Evolutionary conservation across 1,140 invertebrate genomes (phyloP).

Genomic region (Ctenoplectra terminalis): DNA sequence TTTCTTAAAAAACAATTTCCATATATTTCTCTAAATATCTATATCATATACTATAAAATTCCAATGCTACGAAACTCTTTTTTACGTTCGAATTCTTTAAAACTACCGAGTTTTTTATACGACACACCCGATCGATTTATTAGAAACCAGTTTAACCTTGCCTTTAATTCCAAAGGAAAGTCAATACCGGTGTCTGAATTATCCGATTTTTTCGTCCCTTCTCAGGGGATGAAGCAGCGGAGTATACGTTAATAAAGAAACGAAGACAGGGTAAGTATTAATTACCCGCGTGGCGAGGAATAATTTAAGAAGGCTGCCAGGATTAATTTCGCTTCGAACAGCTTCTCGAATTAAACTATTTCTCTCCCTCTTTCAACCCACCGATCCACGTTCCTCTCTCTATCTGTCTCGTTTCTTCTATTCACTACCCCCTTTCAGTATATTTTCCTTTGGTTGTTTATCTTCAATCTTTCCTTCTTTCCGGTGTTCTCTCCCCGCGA

Average conservation of each 20-base stretch:
- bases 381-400: neutral
- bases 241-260: slow-evolving; percentile 1
- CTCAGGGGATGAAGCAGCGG: neutral
- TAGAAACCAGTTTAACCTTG: neutral
- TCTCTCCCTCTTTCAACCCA: no score
- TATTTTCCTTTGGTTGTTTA: slow-evolving; percentile 29
- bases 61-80: no score
- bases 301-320: slow-evolving; percentile 43
- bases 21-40: no score
- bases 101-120: no score
- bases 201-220: neutral
- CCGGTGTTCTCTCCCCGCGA: neutral
- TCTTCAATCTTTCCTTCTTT: slow-evolving; percentile 8
- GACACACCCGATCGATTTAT: neutral
- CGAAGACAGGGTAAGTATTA: slow-evolving; percentile 50
- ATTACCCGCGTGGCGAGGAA: slow-evolving; percentile 40
- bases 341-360: slow-evolving; percentile 38
- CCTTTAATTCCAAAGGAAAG: neutral
- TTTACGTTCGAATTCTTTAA: no score
- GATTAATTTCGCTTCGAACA: slow-evolving; percentile 29
- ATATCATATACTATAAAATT: no score
- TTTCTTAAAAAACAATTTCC: no score
- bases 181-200: slow-evolving; percentile 11
- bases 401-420: neutral
- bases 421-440: slow-evolving; percentile 6